Conservation (phyloP, 1,140 invertebrate genomes). For the Lerema accius region DNA sequence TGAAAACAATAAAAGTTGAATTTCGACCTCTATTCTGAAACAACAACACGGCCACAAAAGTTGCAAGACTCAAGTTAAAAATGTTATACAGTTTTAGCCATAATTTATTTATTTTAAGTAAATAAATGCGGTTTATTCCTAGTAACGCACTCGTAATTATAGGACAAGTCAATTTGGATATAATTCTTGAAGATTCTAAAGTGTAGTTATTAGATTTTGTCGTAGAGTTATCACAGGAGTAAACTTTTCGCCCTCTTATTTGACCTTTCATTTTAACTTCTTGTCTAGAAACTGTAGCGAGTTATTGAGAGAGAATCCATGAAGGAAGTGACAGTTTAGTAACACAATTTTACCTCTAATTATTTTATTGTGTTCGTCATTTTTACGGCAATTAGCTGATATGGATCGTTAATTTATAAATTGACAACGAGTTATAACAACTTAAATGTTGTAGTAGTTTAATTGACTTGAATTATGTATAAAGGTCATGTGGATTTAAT, state of each 20-base stretch:
- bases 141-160: slow-evolving; percentile 15
- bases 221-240: not conserved
- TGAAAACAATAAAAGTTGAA: slow-evolving; percentile 33
- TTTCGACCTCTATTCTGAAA: slow-evolving; percentile 16
- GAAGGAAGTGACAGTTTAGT: no score
- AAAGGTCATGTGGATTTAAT: no score
- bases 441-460: no score
- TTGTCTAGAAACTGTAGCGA: no score
- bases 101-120: slow-evolving; percentile 22
- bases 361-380: no score
- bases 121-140: slow-evolving; percentile 27
- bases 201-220: not conserved
- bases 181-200: not conserved
- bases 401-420: not conserved
- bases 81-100: slow-evolving; percentile 2
- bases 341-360: no score
- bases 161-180: not conserved
- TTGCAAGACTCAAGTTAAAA: slow-evolving; percentile 4
- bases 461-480: no score
- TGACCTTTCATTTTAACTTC: no score
- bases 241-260: not conserved
- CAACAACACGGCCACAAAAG: slow-evolving; percentile 3
- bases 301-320: no score
- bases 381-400: no score
- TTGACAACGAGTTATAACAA: not conserved